Conservation (phyloP, 2,888 invertebrate genomes). For the Torymus auratus region DNA sequence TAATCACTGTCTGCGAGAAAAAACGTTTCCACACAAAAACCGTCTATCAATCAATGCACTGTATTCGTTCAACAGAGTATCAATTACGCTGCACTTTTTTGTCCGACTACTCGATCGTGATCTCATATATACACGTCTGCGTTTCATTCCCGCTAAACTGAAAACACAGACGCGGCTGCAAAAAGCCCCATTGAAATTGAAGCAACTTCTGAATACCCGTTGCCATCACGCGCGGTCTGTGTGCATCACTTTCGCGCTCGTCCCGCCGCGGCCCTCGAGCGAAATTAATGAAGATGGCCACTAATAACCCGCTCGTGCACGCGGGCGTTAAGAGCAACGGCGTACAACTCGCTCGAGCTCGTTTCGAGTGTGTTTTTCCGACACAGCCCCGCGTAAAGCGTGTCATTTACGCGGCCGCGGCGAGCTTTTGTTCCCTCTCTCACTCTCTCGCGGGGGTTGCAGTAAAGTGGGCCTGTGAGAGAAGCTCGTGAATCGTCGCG, state of each 20-base stretch:
- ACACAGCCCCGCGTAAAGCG: slow-evolving; percentile 28
- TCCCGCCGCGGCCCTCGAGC: not conserved
- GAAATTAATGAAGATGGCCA: slow-evolving; percentile 39
- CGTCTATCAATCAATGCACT: no score
- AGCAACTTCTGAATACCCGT: no score
- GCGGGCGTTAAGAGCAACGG: not conserved
- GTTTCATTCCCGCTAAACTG: no score
- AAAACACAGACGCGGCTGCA: no score
- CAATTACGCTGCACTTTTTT: no score
- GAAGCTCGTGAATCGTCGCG: slow-evolving; percentile 15
- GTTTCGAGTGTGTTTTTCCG: slow-evolving; percentile 6
- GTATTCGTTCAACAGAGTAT: no score
- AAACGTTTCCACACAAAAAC: no score
- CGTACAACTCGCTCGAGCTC: not conserved
- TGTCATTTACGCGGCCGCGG: slow-evolving; percentile 9
- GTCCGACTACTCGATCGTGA: no score
- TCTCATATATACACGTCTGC: no score
- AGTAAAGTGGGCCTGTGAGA: slow-evolving; percentile 12
- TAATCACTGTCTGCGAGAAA: no score
- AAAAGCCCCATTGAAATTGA: no score
- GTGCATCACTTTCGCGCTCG: not conserved
- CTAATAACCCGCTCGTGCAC: slow-evolving; percentile 3
- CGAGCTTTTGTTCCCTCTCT: slow-evolving; percentile 17
- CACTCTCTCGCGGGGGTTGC: not conserved
- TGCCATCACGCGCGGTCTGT: not conserved